Evolutionary conservation across 2,888 invertebrate species (phyloP), one percentile per base, ranked within the genome.

Genomic region (Acronicta alni): DNA sequence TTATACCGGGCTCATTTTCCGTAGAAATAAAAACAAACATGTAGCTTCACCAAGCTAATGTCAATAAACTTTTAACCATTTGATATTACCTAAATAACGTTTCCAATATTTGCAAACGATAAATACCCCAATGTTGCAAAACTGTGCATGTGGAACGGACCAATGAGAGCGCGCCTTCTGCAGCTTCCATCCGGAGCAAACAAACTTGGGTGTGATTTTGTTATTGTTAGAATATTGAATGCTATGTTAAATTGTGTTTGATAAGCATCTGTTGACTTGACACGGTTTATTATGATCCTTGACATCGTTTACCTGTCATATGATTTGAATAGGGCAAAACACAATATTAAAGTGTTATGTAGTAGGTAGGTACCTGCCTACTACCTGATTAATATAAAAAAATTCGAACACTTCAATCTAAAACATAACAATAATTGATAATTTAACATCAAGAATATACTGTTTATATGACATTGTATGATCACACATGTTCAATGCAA

Each of bases 171-270:
- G 52, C 66, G 8, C 45, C 43, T 35, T 41, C 41, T 12, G 16
- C 37, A 30, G 60, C 38, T 39, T 71, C 75, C 80, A 77, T 79
- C 83, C 85, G 82, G 83, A 62, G 79, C 84, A 80, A 83, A 81
- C 62, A 84, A 75, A 65, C 80, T 73, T 78, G 4, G 73, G 67
- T 53, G 51, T 67, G 58, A 59, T 53, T 62, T 68, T 73, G 76
- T 67, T 64, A 72, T 67, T 57, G 57, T 60, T 64, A 66, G 75
- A 26, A 57, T 61, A 57, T 30, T 57, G 51, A 49, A 54, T 41
- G 45, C 38, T 49, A 53, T 53, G 61, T 69, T 44, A 46, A 51
- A 37, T 6, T 53, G 26, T 48, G 51, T 74, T 75, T 69, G 68
- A 57, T 68, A 65, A 30, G 49, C 63, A 38, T 45, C 48, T 61